These are phyloP conservation scores for Limnephilus lunatus DNA, from an alignment of 2,888 invertebrate genomes.

Conservation along the genomic window DNA sequence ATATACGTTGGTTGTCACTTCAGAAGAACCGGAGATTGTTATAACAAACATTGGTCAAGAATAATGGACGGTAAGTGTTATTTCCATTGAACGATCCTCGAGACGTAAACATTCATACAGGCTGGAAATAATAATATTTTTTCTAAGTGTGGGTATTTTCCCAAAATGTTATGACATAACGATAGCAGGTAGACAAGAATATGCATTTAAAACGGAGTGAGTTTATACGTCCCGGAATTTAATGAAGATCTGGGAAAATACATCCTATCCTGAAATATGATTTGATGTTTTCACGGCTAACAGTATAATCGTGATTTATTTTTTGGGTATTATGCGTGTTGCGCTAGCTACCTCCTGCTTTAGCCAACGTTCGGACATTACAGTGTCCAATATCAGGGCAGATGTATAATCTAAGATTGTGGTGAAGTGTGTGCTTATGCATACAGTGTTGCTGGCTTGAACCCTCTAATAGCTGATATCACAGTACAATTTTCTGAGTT, in stretches of 20 bases:
- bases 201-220: background rate
- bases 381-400: no score
- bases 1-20: background rate
- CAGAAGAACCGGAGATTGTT: background rate
- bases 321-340: no score
- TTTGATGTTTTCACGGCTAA: no score
- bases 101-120: background rate
- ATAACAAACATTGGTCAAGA: background rate
- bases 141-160: background rate
- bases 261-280: background rate
- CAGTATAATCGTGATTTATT: no score
- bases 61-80: background rate
- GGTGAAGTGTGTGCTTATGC: no score
- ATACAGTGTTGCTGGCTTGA: no score
- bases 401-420: no score
- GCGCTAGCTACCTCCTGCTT: no score
- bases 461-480: no score
- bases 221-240: background rate
- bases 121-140: background rate
- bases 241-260: background rate
- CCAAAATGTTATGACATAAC: background rate
- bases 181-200: background rate
- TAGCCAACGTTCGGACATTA: no score
- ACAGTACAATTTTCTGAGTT: no score
- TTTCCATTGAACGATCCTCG: background rate